Evolutionary conservation across 2,113 vertebrate genomes (phyloP), one percentile per base, ranked within the genome.

Genomic region (Poeciliopsis prolifica): DNA sequence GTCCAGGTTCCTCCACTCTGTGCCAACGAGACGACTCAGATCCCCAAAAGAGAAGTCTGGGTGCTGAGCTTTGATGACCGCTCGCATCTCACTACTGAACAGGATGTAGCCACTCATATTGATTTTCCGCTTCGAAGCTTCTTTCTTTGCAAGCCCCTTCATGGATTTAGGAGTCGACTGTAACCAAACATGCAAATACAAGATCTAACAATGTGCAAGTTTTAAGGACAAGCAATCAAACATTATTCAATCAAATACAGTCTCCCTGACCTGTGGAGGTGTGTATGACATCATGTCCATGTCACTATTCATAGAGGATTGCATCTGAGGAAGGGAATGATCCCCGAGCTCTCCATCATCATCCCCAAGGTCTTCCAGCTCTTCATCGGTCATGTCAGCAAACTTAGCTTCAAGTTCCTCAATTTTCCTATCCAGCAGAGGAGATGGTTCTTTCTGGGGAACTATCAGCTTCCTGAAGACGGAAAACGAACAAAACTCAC

Each of bases 71-170:
- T 99, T 99, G 92, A 99, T 99, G 82, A 99, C 97, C 6, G 98
- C 97, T 86, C 98, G 95, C 98, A 99, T 99, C 91, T 99, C 98
- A 60, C 98, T 99, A 95, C 98, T 99, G 92, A 99, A 99, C 85
- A 99, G 93, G 92, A 99, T 99, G 93, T 99, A 99, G 75, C 98
- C 98, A 37, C 98, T 99, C 97, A 99, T 99, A 94, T 99, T 99
- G 94, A 98, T 99, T 93, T 99, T 99, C 83, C 98, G 93, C 90
- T 99, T 99, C 14, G 97, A 97, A 54, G 97, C 96, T 88, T 99
- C 98, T 85, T 99, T 99, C 94, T 98, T 98, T 79, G 95, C 93
- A 80, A 96, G 95, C 88, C 97, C 96, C 91, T 99, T 99, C 77
- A 96, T 93, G 88, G 97, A 97, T 92, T 99, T 99, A 29, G 96